Base-by-base conservation (phyloP, 2,888 invertebrate genomes). In the Drosophila prolongata region DNA sequence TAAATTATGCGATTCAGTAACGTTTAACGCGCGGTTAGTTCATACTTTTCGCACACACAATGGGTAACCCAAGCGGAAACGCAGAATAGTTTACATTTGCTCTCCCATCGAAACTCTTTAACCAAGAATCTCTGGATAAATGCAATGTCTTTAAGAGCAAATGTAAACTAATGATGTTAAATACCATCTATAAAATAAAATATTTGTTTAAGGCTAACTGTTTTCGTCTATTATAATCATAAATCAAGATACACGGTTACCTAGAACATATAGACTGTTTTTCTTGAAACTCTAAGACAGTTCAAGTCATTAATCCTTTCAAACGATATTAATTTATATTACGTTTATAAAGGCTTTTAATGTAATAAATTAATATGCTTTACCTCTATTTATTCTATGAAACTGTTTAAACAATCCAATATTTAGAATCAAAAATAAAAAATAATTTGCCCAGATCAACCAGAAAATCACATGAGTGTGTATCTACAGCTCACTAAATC, bases 31-130 rank as follows among this genome's bases (percentile, higher is more conserved):
- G 46, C 71, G 43, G 16, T 65, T 50, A 46, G 30, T 43, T 62
- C 55, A 73, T 66, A 70, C 77, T 78, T 80, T 78, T 77, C 75
- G 80, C 81, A 89, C 87, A 80, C 79, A 78, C 76, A 83, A 80
- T 80, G 76, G 80, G 77, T 77, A 56, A 74, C 77, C 78, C 81
- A 85, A 83, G 80, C 81, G 83, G 78, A 75, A 72, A 74, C 66
- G 42, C 50, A 27, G 34, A 43, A 54, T 56, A 67, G 60, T 60
- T 67, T 46, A 57, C 8, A n/a, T 56, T 44, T 64, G 62, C 59
- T 64, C 64, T 49, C 34, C 19, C 5, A 13, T 42, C 14, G 19
- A 3, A 40, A 9, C 9, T n/a, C 3, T 58, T 34, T n/a, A 13
- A 11, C 16, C 2, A 49, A 8, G 11, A 35, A 8, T 10, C 5